Base-by-base conservation (phyloP, 2,888 invertebrate genomes). In the Caenorhabditis drosophilae region DNA sequence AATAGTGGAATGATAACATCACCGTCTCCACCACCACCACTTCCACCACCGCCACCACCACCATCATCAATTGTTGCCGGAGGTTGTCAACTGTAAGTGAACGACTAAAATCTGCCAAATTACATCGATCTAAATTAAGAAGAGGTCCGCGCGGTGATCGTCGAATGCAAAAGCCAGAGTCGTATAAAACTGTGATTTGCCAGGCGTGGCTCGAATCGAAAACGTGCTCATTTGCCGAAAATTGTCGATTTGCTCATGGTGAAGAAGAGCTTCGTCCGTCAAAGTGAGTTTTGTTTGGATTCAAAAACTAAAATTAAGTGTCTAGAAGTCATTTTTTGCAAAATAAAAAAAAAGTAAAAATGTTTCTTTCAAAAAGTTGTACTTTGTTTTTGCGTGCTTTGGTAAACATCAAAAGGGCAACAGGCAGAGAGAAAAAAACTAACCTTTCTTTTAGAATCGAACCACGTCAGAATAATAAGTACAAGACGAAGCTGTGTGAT, bases 121-220 rank as follows among this genome's bases (percentile, higher is more conserved):
- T 48, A 23, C 25, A n/a, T n/a, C n/a, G n/a, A n/a, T n/a, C n/a
- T n/a, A n/a, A n/a, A n/a, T n/a, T n/a, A n/a, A n/a, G n/a, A n/a
- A 47, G 47, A 45, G 15, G 35, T 18, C 46, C 41, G 16, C 60
- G 51, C 15, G 51, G 54, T 15, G 66, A 66, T 12, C 27, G 60
- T 41, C 60, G 66, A n/a, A 57, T 57, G 56, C 70, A 74, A 15
- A 70, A 72, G 38, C 80, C 78, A 4, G 82, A 82, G 34, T 76
- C 80, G 7, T 82, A 78, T 74, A 82, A 82, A 59, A 82, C 82
- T 6, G 82, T 82, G 7, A 82, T 82, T 72, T 82, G 82, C 52
- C 80, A 73, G 55, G 79, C 80, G 6, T 82, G 79, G 78, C 67
- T 79, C 11, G 80, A 81, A 52, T 71, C 75, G 16, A 68, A 67